Evolutionary conservation across 2,797 vertebrate species (phyloP).

Genomic region (Alosa sapidissima): DNA sequence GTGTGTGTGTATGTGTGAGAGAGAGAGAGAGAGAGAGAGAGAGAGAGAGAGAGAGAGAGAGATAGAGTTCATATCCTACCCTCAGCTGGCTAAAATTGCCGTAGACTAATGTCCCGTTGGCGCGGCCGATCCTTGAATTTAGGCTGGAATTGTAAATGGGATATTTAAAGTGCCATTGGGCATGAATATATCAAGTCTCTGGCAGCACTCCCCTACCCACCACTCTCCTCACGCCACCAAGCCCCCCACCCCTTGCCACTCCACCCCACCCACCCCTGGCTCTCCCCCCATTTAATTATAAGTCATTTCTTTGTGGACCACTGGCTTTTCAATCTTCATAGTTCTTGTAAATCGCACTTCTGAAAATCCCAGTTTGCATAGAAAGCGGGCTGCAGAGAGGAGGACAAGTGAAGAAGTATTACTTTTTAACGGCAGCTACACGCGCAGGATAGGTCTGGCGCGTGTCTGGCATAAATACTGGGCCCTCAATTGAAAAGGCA

Average conservation of each 20-base stretch:
- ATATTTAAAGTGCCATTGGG: conserved; percentile 22
- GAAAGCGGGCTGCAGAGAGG: background rate
- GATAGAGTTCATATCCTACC: background rate
- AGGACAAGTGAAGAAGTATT: conserved; percentile 9
- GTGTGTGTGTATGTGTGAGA: background rate
- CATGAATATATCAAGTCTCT: background rate
- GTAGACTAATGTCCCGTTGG: conserved; percentile 8
- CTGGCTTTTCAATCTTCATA: conserved; percentile 18
- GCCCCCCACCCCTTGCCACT: background rate
- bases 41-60: background rate
- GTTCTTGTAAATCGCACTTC: background rate
- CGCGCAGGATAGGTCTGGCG: background rate
- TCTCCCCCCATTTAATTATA: background rate
- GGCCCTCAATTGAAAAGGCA: background rate
- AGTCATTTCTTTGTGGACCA: conserved; percentile 24
- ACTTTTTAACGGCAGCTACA: background rate
- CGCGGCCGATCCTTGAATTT: conserved; percentile 6
- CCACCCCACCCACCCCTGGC: background rate
- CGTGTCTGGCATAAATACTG: background rate
- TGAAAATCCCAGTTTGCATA: background rate
- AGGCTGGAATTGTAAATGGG: conserved; percentile 22
- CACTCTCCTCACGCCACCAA: background rate
- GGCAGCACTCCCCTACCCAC: background rate
- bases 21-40: background rate
- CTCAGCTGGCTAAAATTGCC: conserved; percentile 7